Evolutionary conservation across 1,140 invertebrate species (phyloP).

Genomic region (Papilio polyxenes): DNA sequence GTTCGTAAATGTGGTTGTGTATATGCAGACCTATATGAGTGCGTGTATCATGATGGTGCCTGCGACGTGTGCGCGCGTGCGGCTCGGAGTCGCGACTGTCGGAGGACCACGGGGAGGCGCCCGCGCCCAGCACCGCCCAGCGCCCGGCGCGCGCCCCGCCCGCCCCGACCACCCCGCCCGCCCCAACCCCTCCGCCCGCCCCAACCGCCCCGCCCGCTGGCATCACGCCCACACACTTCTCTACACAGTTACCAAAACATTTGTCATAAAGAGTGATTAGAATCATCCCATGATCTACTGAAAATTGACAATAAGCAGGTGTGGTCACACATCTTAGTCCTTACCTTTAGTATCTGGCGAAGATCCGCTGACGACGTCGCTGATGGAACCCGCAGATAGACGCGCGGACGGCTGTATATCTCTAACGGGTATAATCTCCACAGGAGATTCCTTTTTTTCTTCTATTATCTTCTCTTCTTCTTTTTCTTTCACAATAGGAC

Average conservation of each 20-base stretch:
- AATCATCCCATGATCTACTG: neutral
- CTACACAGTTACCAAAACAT: neutral
- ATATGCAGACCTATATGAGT: slow-evolving; percentile 45
- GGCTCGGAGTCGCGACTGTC: slow-evolving; percentile 85
- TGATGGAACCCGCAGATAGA: slow-evolving; percentile 81
- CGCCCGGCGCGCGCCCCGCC: slow-evolving; percentile 49
- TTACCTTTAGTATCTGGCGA: slow-evolving; percentile 82
- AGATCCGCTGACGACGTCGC: slow-evolving; percentile 82
- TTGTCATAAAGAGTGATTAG: neutral
- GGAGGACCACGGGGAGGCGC: slow-evolving; percentile 86
- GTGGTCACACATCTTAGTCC: neutral
- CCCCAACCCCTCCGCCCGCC: slow-evolving; percentile 54
- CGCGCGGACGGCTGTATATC: slow-evolving; percentile 63
- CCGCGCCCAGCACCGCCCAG: slow-evolving; percentile 68
- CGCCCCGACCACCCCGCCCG: slow-evolving; percentile 48
- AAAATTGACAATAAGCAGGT: neutral
- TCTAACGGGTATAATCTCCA: slow-evolving; percentile 59
- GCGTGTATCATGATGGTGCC: slow-evolving; percentile 51
- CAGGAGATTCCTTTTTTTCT: slow-evolving; percentile 55
- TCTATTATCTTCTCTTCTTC: slow-evolving; percentile 65
- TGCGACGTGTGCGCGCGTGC: slow-evolving; percentile 67
- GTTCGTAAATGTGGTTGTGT: slow-evolving; percentile 42
- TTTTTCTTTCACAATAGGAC: slow-evolving; percentile 73
- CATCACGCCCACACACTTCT: slow-evolving; percentile 41
- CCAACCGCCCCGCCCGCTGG: slow-evolving; percentile 40